phyloP scores from a whole-genome alignment of 1,140 invertebrate species.

The Trachelipus rathkii region DNA sequence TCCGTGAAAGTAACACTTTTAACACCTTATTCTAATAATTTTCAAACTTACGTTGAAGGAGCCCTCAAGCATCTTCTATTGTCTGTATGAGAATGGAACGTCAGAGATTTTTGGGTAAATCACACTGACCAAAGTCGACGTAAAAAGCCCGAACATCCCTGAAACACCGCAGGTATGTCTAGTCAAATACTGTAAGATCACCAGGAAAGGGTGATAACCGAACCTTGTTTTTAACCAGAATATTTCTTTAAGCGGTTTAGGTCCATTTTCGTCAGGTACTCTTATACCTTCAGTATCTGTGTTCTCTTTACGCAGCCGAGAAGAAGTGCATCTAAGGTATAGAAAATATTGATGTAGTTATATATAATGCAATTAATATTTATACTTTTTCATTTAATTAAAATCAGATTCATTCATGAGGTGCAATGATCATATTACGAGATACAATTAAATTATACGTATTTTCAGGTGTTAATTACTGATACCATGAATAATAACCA shows the following conservation, averaged over 20 bases:
- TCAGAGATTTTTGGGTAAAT: conserved; percentile 65
- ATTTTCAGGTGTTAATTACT: too few relatives aligned
- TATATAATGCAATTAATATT: too few relatives aligned
- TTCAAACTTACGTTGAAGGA: conserved; percentile 73
- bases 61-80: conserved; percentile 82
- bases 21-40: too few relatives aligned
- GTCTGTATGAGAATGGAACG: conserved; percentile 86
- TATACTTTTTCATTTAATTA: too few relatives aligned
- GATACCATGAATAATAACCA: too few relatives aligned
- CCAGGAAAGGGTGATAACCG: conserved; percentile 49
- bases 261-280: conserved; percentile 50
- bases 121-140: conserved; percentile 84
- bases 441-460: too few relatives aligned
- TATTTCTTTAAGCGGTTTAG: conserved; percentile 47
- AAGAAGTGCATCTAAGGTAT: conserved; percentile 43
- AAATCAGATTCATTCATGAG: too few relatives aligned
- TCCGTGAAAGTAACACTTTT: too few relatives aligned
- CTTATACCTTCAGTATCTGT: conserved; percentile 34
- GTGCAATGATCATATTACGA: too few relatives aligned
- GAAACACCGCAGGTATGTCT: conserved; percentile 73
- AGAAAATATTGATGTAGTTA: too few relatives aligned
- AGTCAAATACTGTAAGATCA: conserved; percentile 49
- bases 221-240: conserved; percentile 48
- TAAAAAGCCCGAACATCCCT: conserved; percentile 83
- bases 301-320: conserved; percentile 46